Percentiles rank a stretch among this genome's conserved stretches.
phyloP scores from a whole-genome alignment of 2,113 vertebrate species.

The Vulpes lagopus region DNA sequence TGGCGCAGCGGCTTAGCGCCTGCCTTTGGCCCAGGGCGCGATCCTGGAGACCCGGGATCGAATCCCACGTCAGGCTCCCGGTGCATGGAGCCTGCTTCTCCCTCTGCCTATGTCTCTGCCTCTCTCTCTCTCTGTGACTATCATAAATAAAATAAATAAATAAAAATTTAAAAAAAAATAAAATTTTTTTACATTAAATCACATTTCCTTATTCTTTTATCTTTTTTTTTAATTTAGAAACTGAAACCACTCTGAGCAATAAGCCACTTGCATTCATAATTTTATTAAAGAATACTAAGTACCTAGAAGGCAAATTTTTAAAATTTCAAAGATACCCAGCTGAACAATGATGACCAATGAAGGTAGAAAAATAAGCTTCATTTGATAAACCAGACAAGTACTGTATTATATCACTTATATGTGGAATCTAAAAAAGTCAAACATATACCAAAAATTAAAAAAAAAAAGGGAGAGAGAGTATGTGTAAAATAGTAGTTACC shows the following conservation, averaged over 20 bases:
- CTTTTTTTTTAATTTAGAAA: slow-evolving; percentile 48
- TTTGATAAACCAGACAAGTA: not conserved
- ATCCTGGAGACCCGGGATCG: no score
- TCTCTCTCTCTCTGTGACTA: no score
- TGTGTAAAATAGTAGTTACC: not conserved
- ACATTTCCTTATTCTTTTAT: slow-evolving; percentile 26
- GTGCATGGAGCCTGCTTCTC: no score
- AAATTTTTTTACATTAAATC: not conserved
- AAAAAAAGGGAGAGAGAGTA: no score
- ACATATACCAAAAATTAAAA: not conserved
- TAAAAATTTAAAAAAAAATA: no score
- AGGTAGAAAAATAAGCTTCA: slow-evolving; percentile 32
- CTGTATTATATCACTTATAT: not conserved
- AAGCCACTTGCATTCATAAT: not conserved
- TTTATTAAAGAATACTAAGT: slow-evolving; percentile 39
- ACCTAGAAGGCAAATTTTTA: not conserved
- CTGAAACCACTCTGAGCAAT: slow-evolving; percentile 9
- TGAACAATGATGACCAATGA: not conserved
- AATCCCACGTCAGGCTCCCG: no score
- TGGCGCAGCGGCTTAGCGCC: no score
- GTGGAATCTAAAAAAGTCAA: not conserved
- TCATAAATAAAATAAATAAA: no score
- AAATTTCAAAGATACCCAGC: not conserved
- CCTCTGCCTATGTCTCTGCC: no score
- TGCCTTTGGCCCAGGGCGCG: no score